Evolutionary conservation across 2,113 vertebrate species (phyloP), one percentile per base, ranked within the genome.

Genomic region (Otis tarda): DNA sequence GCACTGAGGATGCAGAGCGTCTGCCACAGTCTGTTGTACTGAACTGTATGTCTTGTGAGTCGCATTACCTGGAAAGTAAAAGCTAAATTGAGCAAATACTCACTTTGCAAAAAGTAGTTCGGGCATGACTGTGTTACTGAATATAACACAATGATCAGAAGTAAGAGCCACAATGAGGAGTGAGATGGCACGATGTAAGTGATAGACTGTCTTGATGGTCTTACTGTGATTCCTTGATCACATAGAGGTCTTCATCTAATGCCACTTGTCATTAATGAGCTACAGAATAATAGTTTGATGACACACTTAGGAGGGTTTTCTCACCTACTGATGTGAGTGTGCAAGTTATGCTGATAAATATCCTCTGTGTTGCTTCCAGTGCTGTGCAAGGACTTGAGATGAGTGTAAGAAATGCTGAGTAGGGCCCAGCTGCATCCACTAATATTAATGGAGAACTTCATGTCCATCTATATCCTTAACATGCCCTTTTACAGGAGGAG

Each of bases 41-140:
- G 49, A 80, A 4, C 43, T 0, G 0, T 14, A 0, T 31, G 30
- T 24, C 20, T 30, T 30, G 28, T 7, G 64, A 70, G 45, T 70
- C 35, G 12, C 7, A 3, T 77, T 16, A 37, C 31, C 37, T 30
- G 24, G 60, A 59, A 77, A 24, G 27, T 12, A 64, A 65, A 63
- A 8, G 14, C 28, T 10, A 22, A 5, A 73, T 74, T 56, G 28
- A 13, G 12, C 43, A 33, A 68, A 69, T 27, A 30, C 16, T 47
- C 12, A 24, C 18, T 49, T 39, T 20, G 14, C 23, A 16, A 8
- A 16, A 7, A 50, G 55, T 13, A 31, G 19, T 27, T 83, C 14
- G 60, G 75, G 31, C 22, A 8, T 2, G 4, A 52, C 81, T 43
- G 45, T 73, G 23, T 81, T 73, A 3, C 18, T 56, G 6, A 53